A percentile compares a stretch with the other conserved stretches of the same genome.
These are phyloP conservation scores for Huso huso DNA, from an alignment of 2,797 vertebrate genomes.

Conservation along the genomic window DNA sequence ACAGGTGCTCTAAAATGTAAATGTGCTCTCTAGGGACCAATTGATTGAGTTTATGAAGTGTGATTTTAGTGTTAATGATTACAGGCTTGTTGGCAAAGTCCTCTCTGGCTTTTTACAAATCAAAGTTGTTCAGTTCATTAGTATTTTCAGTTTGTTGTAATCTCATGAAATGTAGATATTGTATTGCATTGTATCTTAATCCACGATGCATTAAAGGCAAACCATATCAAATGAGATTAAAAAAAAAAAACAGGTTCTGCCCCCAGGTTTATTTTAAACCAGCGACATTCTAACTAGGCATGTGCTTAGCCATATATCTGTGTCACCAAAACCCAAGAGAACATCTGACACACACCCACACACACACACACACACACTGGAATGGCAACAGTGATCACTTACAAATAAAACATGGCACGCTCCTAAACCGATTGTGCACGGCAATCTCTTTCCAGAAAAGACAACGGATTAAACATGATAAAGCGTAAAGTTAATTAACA, in stretches of 20 bases:
- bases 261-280: constrained; percentile 53
- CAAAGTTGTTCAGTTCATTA: background rate
- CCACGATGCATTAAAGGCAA: constrained; percentile 23
- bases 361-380: constrained; percentile 40
- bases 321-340: constrained; percentile 50
- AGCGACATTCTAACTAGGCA: constrained; percentile 63
- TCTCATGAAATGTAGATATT: constrained; percentile 11
- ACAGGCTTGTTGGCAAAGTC: background rate
- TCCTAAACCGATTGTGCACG: constrained; percentile 91
- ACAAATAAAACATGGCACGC: constrained; percentile 85
- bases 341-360: constrained; percentile 60
- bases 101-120: background rate
- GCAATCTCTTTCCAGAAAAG: constrained; percentile 72
- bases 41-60: background rate
- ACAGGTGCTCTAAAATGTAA: background rate
- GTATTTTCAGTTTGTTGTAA: background rate
- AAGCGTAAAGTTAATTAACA: constrained; percentile 99
- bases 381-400: constrained; percentile 68
- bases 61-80: background rate
- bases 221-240: constrained; percentile 30
- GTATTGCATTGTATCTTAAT: constrained; percentile 8
- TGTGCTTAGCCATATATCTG: constrained; percentile 62
- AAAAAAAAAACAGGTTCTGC: constrained; percentile 18
- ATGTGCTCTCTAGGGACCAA: background rate
- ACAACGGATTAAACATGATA: constrained; percentile 99